These are phyloP conservation scores for Butorides virescens DNA, from an alignment of 2,113 vertebrate genomes.

Conservation along the genomic window DNA sequence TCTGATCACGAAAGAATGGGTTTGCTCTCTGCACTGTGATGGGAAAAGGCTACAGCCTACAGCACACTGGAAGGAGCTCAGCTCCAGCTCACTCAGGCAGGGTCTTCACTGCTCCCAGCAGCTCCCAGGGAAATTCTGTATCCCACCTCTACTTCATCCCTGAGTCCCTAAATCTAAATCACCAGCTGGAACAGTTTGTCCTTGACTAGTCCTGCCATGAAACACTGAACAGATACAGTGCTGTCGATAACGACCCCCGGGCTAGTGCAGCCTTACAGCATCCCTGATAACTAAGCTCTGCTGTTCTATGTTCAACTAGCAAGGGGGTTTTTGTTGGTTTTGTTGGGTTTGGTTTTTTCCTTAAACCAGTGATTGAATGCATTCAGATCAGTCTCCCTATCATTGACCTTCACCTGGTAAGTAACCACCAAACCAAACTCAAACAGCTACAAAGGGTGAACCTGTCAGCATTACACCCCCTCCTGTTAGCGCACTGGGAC, in stretches of 20 bases:
- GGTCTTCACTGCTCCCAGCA: neutral
- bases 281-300: neutral
- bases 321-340: neutral
- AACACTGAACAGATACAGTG: accelerated
- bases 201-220: neutral
- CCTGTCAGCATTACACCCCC: neutral
- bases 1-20: neutral
- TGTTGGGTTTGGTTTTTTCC: too few species aligned
- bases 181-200: neutral
- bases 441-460: neutral
- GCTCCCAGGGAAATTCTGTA: accelerated
- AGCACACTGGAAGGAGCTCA: neutral
- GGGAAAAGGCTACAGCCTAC: neutral
- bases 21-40: neutral
- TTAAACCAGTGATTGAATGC: neutral
- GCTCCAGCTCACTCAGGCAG: neutral
- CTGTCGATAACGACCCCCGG: neutral
- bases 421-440: neutral
- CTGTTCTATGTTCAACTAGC: neutral
- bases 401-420: neutral
- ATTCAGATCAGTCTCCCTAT: neutral
- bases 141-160: neutral
- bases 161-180: neutral
- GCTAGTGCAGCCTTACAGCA: neutral
- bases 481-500: neutral